Base-by-base conservation (phyloP, 2,113 vertebrate species). In the Hemichromis elongatus region DNA sequence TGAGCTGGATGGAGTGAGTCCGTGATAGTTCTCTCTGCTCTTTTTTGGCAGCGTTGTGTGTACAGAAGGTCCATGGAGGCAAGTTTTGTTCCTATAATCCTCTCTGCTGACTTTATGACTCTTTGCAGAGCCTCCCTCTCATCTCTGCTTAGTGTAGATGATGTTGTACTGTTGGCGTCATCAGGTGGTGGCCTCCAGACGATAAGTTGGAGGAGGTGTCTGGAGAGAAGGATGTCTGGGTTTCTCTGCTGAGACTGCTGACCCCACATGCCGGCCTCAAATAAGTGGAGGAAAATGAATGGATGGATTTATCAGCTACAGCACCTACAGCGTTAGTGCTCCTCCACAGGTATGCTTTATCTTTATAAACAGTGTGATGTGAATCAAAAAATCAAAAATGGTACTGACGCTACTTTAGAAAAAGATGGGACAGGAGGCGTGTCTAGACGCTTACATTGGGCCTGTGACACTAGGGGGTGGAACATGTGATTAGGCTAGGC, bases 261-360 rank as follows among this genome's bases (percentile, higher is more conserved):
- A 13, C 30, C 0, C 6, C 18, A 63, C 30, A 61, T 11, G 28
- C 0, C 1, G 1, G 0, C 57, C 57, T 61, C 30, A 35, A 30
- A 7, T 63, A n/a, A 37, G 10, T n/a, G 2, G 18, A 7, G 33
- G 6, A 37, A 63, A 63, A 63, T 63, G 6, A 63, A 63, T 63
- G 6, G 59, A 7, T 63, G 59, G 33, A 37, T 63, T 63, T n/a
- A 37, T 63, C 59, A 63, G 19, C 19, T 1, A n/a, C 37, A 63
- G 59, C 33, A 63, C 33, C 59, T 63, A 21, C 2, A 37, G 19
- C 59, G 35, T n/a, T 61, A 61, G 57, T 61, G 30, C 57, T 35
- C 5, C 57, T 61, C 18, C 33, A 63, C 59, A 37, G 33, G n/a
- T 1, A 37, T 13, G 1, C 19, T 63, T 21, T 18, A 35, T n/a